Conservation (phyloP, 2,797 vertebrate species). For the Halcyon smyrnensis region DNA sequence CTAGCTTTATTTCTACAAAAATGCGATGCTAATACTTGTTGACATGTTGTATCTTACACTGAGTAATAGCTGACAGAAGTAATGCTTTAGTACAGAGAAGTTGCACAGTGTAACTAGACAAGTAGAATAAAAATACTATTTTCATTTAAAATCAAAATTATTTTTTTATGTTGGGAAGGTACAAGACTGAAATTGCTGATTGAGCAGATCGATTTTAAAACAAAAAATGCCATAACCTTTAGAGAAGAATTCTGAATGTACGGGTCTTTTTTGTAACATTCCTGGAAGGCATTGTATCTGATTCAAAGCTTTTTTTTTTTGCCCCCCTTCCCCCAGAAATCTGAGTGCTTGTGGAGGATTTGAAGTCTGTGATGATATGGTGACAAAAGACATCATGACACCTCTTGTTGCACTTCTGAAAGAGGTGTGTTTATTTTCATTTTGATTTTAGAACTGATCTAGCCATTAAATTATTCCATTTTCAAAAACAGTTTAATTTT, state of each 20-base stretch:
- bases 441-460: neutral
- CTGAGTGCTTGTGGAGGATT: conserved; percentile 95
- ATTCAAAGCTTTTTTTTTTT: neutral
- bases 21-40: neutral
- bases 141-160: neutral
- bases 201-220: neutral
- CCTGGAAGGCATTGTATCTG: neutral
- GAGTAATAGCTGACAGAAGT: neutral
- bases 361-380: conserved; percentile 98
- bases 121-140: neutral
- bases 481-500: neutral
- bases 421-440: conserved; percentile 83
- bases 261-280: neutral
- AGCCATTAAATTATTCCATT: neutral
- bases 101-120: neutral
- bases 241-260: neutral
- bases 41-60: neutral
- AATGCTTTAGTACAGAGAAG: neutral
- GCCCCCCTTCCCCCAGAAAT: conserved; percentile 80
- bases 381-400: conserved; percentile 93
- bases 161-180: neutral
- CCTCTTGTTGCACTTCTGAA: conserved; percentile 90
- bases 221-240: neutral
- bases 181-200: neutral
- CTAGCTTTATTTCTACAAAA: neutral